Conservation (phyloP, 1,140 invertebrate species). For the Oryctes rhinoceros region DNA sequence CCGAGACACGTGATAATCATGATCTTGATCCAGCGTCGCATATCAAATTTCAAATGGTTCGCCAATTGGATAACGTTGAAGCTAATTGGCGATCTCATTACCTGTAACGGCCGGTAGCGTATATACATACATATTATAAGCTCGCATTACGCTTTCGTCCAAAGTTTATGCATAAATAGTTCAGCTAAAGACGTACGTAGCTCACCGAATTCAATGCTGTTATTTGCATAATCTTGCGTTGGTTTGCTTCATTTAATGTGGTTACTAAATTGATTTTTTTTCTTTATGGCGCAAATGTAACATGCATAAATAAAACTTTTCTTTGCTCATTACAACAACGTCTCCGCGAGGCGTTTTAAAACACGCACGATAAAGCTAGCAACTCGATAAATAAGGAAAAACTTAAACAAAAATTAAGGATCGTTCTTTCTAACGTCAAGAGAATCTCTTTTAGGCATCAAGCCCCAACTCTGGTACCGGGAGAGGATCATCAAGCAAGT, state of each 20-base stretch:
- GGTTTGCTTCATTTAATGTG: neutral
- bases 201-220: too few species aligned
- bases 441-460: too few species aligned
- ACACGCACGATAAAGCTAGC: too few species aligned
- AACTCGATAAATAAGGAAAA: too few species aligned
- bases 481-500: too few species aligned
- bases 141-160: neutral
- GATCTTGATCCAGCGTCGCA: neutral
- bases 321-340: too few species aligned
- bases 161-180: neutral
- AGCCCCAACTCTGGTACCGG: too few species aligned
- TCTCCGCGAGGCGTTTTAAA: too few species aligned
- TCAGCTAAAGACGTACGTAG: too few species aligned
- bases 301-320: too few species aligned
- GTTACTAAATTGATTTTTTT: neutral
- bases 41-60: conserved; percentile 1
- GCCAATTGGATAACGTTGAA: neutral
- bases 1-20: neutral
- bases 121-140: neutral
- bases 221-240: neutral
- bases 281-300: neutral
- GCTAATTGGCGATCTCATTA: neutral
- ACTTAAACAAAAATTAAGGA: too few species aligned
- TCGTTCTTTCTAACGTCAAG: too few species aligned
- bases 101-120: neutral